These are phyloP conservation scores for Aptenodytes patagonicus DNA, from an alignment of 2,113 vertebrate genomes.

Conservation along the genomic window DNA sequence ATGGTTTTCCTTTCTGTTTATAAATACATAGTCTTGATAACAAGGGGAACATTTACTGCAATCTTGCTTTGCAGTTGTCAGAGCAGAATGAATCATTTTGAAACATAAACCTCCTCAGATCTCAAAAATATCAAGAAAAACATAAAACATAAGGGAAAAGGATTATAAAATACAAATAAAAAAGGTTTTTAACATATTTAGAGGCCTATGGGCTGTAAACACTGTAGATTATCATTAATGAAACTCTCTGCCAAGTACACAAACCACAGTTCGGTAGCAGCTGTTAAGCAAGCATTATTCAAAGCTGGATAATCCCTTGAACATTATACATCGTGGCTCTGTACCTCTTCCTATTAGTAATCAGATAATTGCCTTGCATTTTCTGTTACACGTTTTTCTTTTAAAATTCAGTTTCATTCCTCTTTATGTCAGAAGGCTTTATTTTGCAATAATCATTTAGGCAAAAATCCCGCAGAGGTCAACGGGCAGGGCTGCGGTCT, in stretches of 20 bases:
- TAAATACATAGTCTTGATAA: slow-evolving; percentile 59
- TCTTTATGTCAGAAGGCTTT: slow-evolving; percentile 32
- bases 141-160: slow-evolving; percentile 60
- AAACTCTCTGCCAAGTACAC: slow-evolving; percentile 48
- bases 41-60: slow-evolving; percentile 71
- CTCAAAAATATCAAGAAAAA: slow-evolving; percentile 69
- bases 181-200: slow-evolving; percentile 60
- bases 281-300: slow-evolving; percentile 59
- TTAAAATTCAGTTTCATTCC: slow-evolving; percentile 23
- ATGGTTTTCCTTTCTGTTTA: slow-evolving; percentile 66
- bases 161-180: slow-evolving; percentile 65
- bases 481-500: neutral
- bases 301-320: slow-evolving; percentile 55
- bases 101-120: slow-evolving; percentile 71
- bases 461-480: slow-evolving; percentile 27
- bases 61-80: slow-evolving; percentile 63
- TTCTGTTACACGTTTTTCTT: slow-evolving; percentile 8
- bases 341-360: slow-evolving; percentile 50
- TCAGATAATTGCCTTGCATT: slow-evolving; percentile 30
- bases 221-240: slow-evolving; percentile 55
- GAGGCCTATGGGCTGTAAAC: slow-evolving; percentile 61
- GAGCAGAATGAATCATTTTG: slow-evolving; percentile 72
- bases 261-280: slow-evolving; percentile 29
- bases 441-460: slow-evolving; percentile 13
- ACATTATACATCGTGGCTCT: slow-evolving; percentile 15